Evolutionary conservation across 2,888 invertebrate species (phyloP), one percentile per base, ranked within the genome.

Genomic region (Cabera pusaria): DNA sequence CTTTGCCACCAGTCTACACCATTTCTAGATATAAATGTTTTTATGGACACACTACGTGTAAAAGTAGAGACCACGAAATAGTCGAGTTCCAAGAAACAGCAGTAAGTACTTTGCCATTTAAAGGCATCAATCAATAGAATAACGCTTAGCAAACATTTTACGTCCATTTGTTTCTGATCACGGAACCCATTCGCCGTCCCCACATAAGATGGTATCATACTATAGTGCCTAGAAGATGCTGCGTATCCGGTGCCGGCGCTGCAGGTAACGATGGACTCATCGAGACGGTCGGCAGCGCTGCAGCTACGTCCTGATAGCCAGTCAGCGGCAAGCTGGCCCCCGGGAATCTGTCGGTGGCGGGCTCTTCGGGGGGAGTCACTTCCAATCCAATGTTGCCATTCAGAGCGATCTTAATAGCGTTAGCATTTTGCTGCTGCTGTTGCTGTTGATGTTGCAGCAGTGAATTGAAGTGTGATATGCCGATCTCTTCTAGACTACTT

Each of bases 181-280:
- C 93, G 82, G 94, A 93, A 90, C 94, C 93, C 83, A 94, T 91
- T 90, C 95, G 93, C 85, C 95, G 94, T 92, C 96, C 95, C 95
- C 96, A 95, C 95, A 96, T 95, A 49, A 95, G 94, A 92, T 96
- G 93, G 92, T 96, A 96, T 96, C 96, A 97, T 95, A 97, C 96
- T 85, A 97, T 96, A 72, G 96, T 97, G 57, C 96, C 96, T 83
- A 96, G 96, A 47, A 96, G 87, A 69, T 95, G 94, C 72, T 94
- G 94, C 7, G 94, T 92, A 66, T 93, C 93, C 9, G 85, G 82
- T 16, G 87, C 66, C 4, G 81, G 68, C 19, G 76, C 60, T 5
- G 83, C 73, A 48, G 86, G 81, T 61, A 67, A 67, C 45, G 67
- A 63, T 18, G 68, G 75, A 38, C 69, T 78, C 56, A 73, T 52